Percentiles rank a stretch among this genome's conserved stretches.
Conservation (phyloP, 1,140 invertebrate species). For the Caligus rogercresseyi region DNA sequence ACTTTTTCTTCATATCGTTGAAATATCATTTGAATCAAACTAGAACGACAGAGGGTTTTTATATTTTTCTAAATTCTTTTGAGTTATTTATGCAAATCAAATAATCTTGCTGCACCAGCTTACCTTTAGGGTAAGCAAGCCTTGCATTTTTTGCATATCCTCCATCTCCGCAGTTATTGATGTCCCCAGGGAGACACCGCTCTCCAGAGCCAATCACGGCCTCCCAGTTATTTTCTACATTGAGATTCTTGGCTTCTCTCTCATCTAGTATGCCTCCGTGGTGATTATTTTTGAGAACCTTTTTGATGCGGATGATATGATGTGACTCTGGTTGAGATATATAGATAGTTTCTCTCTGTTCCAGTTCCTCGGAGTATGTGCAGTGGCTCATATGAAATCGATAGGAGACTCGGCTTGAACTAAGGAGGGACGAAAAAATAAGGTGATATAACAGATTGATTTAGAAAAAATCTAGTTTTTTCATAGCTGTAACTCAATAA, state of each 20-base stretch:
- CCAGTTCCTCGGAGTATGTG: constrained; percentile 13
- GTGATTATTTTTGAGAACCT: not conserved
- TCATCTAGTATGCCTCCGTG: not conserved
- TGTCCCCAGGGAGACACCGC: constrained; percentile 80
- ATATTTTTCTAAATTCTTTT: too few species aligned
- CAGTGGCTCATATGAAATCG: constrained; percentile 70
- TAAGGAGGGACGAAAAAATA: constrained; percentile 27
- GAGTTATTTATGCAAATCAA: too few species aligned
- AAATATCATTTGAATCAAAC: too few species aligned
- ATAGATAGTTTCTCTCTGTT: constrained; percentile 35
- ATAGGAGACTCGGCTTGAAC: constrained; percentile 76
- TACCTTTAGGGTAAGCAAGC: constrained; percentile 90
- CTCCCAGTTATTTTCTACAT: constrained; percentile 63
- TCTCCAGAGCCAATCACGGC: constrained; percentile 82
- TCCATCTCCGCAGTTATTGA: constrained; percentile 71
- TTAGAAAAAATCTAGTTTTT: too few species aligned
- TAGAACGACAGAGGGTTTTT: too few species aligned
- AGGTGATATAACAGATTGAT: not conserved
- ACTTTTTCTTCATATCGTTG: too few species aligned
- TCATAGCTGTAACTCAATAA: too few species aligned
- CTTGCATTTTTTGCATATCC: constrained; percentile 70
- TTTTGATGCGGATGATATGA: constrained; percentile 34
- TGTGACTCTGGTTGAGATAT: constrained; percentile 86
- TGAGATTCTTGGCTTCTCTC: constrained; percentile 31
- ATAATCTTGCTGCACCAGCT: too few species aligned